phyloP scores from a whole-genome alignment of 2,888 invertebrate species.

The Drosophila greeni region DNA sequence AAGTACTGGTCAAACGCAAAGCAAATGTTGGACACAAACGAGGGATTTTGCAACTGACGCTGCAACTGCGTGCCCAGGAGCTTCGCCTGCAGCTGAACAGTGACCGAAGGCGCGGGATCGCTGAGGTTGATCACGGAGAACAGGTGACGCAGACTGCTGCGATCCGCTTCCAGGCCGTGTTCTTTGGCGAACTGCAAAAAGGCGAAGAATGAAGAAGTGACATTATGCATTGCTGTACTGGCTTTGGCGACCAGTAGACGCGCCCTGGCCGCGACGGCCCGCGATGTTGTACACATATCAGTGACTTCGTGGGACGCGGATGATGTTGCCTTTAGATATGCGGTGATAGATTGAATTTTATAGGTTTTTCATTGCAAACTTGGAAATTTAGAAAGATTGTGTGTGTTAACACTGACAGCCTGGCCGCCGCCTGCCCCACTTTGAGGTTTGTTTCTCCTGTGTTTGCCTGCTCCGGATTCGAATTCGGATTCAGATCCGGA shows the following conservation, averaged over 20 bases:
- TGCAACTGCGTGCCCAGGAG: constrained; percentile 88
- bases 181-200: constrained; percentile 87
- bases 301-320: neutral
- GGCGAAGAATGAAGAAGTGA: constrained; percentile 1
- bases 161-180: constrained; percentile 97
- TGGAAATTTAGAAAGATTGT: constrained; percentile 55
- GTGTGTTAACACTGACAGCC: constrained; percentile 16
- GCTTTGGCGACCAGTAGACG: constrained; percentile 19
- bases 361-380: constrained; percentile 63
- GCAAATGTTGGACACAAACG: constrained; percentile 92
- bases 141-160: constrained; percentile 96
- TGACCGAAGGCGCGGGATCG: constrained; percentile 81
- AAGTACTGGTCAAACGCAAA: constrained; percentile 91
- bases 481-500: constrained; percentile 6
- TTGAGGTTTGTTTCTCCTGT: constrained; percentile 13
- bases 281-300: constrained; percentile 54
- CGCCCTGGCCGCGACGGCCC: constrained; percentile 50
- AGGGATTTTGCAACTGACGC: constrained; percentile 89
- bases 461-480: constrained; percentile 7
- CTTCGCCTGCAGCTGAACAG: constrained; percentile 82
- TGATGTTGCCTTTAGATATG: constrained; percentile 7
- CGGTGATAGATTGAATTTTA: constrained; percentile 29
- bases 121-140: constrained; percentile 93
- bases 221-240: constrained; percentile 9
- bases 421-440: constrained; percentile 14